Base-by-base conservation (phyloP, 2,888 invertebrate genomes). In the Carterocephalus palaemon region DNA sequence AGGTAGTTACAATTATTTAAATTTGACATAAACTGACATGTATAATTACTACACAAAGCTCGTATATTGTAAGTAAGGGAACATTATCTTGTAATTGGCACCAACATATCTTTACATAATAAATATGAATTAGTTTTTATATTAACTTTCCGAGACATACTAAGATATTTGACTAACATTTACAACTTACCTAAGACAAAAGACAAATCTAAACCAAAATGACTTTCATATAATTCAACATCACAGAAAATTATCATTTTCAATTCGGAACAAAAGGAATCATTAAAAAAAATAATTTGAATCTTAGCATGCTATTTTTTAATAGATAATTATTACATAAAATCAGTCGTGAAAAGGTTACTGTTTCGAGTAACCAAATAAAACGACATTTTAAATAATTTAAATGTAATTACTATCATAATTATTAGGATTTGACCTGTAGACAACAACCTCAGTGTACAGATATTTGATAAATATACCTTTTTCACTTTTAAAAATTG, bases 201-300 rank as follows among this genome's bases (percentile, higher is more conserved):
- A n/a, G 19, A 19, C 12, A 16, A 16, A 8, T 42, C 10, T 34
- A 34, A 4, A 36, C 19, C 9, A 31, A 22, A 12, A 34, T 36
- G 43, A 43, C 43, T 43, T 43, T 6, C n/a, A 42, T 19, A 31
- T 19, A 31, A 28, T 19, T 28, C 26, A 28, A 36, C 36, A 43
- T 43, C 43, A 43, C 43, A 43, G 43, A 36, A 43, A 36, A 34
- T 28, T 9, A 4, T 16, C 17, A 19, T 15, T 16, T 31, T 16
- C n/a, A 40, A 38, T 38, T 16, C 15, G 6, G 6, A 39, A 29
- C 26, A 28, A 19, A 23, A 12, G n/a, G n/a, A 26, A 34, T 17
- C 20, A 17, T 20, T 17, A 7, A 8, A 8, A 8, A 42, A 33
- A 6, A n/a, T n/a, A n/a, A n/a, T n/a, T n/a, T n/a, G n/a, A n/a